Base-by-base conservation (phyloP, 2,113 vertebrate species). In the Platysteira castanea region DNA sequence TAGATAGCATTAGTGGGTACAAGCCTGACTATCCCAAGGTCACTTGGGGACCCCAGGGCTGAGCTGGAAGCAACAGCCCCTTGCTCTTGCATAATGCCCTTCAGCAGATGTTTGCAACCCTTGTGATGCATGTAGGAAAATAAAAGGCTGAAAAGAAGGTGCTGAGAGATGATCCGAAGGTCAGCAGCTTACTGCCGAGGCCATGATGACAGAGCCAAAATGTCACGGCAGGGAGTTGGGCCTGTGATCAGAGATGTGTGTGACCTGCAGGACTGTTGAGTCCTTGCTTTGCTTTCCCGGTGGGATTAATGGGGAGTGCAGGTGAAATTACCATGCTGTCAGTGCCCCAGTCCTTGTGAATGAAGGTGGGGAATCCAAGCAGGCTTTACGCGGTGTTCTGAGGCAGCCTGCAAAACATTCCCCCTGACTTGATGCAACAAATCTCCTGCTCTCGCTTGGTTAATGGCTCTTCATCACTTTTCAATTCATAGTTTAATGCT, bases 401-500 rank as follows among this genome's bases (percentile, higher is more conserved):
- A 85, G 53, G 68, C 87, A 80, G 87, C 37, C 79, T 33, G 39
- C 49, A 59, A 65, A 91, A 73, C 35, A 24, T 60, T 73, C 11
- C 35, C 70, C 42, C 42, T 50, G 82, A 60, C 84, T n/a, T 33
- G 67, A 75, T 90, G 81, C 75, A 90, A 92, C 89, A 95, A 79
- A 93, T 90, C 75, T 81, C 85, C 67, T 95, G 64, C 83, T 90
- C 60, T 84, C 3, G 2, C 93, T 82, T 88, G 74, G 63, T 88
- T 94, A 96, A 96, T 87, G 63, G 74, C 69, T 96, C 90, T 93
- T 97, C 93, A 94, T 96, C 92, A 60, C 81, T 95, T 92, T 88
- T 82, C 95, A 84, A 64, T 96, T 93, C 94, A 95, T 88, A 95
- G 91, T 95, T 96, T 94, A 93, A 96, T 89, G 93, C 88, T 93